phyloP scores from a whole-genome alignment of 2,797 vertebrate species.

The Tokudaia muenninki region DNA sequence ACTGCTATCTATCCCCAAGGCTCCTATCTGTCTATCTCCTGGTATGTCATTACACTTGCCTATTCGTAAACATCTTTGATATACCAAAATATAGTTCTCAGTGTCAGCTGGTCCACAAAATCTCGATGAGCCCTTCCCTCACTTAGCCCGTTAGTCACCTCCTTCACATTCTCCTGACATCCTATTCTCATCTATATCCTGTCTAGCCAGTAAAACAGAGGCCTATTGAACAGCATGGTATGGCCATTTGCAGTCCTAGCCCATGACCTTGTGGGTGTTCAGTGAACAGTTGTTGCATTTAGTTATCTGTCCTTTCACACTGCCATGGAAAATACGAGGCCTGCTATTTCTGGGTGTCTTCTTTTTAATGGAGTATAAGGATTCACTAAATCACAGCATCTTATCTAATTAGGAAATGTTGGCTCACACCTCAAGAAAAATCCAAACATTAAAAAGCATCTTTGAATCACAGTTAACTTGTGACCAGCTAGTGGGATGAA shows the following conservation, averaged over 20 bases:
- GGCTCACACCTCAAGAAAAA: constrained; percentile 47
- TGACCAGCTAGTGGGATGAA: neutral
- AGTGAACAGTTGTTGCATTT: neutral
- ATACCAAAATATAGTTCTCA: neutral
- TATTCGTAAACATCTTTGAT: neutral
- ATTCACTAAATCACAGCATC: neutral
- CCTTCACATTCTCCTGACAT: accelerated
- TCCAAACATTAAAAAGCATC: neutral
- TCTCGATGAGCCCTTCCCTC: neutral
- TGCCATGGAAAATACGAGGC: neutral
- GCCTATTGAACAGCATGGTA: neutral
- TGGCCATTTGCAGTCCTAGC: neutral
- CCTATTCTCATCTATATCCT: accelerated
- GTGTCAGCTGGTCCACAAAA: neutral
- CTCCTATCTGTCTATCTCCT: neutral
- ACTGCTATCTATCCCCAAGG: neutral
- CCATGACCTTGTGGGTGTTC: neutral
- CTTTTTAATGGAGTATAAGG: neutral
- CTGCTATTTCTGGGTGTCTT: neutral
- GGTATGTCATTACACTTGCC: neutral
- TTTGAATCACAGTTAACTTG: neutral
- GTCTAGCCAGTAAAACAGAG: neutral
- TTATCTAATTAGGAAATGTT: neutral
- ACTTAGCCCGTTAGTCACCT: neutral
- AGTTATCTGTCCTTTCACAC: neutral